Percentiles rank a stretch among this genome's conserved stretches.
Evolutionary conservation across 2,888 invertebrate species (phyloP).

Genomic region (Osmoderma eremita): DNA sequence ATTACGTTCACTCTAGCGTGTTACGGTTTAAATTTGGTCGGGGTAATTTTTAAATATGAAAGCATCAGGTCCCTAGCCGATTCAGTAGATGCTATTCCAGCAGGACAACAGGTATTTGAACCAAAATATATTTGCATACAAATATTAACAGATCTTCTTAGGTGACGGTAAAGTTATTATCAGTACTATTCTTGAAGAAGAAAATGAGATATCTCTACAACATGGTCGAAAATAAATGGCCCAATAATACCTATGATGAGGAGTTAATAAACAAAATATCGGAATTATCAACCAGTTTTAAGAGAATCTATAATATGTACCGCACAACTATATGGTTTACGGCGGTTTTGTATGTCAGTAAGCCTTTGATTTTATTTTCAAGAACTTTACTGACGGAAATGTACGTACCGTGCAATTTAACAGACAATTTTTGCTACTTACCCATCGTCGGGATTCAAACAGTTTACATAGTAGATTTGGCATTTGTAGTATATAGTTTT

Average conservation of each 20-base stretch:
- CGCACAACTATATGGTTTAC: constrained; percentile 25
- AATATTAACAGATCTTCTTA: background rate
- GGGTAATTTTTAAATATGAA: constrained; percentile 34
- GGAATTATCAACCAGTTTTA: constrained; percentile 12
- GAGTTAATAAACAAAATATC: constrained; percentile 19
- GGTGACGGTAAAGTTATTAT: constrained; percentile 16
- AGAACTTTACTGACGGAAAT: constrained; percentile 31
- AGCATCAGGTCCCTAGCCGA: constrained; percentile 28
- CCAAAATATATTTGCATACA: background rate
- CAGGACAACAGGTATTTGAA: constrained; percentile 35
- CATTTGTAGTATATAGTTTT: constrained; percentile 15
- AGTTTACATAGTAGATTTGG: constrained; percentile 19
- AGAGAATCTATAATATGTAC: constrained; percentile 25
- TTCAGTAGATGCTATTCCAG: constrained; percentile 37
- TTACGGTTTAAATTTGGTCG: constrained; percentile 32
- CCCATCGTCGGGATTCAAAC: constrained; percentile 21
- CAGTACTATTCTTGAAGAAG: constrained; percentile 5
- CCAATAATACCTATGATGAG: constrained; percentile 23
- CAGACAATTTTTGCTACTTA: constrained; percentile 29
- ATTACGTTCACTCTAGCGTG: constrained; percentile 12
- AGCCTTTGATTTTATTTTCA: constrained; percentile 25
- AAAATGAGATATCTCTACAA: constrained; percentile 23
- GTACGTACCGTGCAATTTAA: constrained; percentile 35
- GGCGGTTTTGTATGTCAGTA: constrained; percentile 18
- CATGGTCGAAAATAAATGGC: constrained; percentile 33